A percentile compares a stretch with the other conserved stretches of the same genome.
Conservation (phyloP, 1,140 invertebrate genomes). For the Coenobita brevimanus region DNA sequence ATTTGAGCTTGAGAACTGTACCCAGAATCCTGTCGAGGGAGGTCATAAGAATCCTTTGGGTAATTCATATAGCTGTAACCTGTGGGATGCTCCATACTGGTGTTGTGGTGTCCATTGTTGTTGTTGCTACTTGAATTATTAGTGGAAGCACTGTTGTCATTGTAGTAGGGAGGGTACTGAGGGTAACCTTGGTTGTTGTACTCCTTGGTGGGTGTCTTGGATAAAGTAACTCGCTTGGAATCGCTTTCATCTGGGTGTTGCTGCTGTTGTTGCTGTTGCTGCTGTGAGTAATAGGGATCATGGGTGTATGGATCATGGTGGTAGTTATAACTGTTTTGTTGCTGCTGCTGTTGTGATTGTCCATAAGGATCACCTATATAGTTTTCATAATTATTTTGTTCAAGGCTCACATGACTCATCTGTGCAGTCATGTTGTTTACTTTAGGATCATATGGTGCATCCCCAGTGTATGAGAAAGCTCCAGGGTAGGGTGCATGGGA, state of each 20-base stretch:
- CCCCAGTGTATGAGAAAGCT: conserved; percentile 61
- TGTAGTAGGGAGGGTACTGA: conserved; percentile 57
- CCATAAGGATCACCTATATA: conserved; percentile 25
- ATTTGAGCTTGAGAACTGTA: conserved; percentile 71
- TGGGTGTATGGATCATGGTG: conserved; percentile 42
- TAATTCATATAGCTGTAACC: conserved; percentile 71
- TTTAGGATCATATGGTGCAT: conserved; percentile 65
- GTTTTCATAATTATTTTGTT: conserved; percentile 61
- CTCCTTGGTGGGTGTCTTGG: conserved; percentile 67
- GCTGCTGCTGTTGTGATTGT: conserved; percentile 8
- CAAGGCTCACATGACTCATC: conserved; percentile 62
- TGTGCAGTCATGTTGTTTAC: conserved; percentile 62
- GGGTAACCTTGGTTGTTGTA: conserved; percentile 57
- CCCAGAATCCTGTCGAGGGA: conserved; percentile 70
- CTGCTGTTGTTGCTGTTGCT: conserved; percentile 37
- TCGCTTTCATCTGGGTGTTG: conserved; percentile 41
- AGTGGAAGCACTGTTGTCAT: conserved; percentile 29
- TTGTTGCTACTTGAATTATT: conserved; percentile 52
- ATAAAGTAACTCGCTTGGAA: conserved; percentile 53
- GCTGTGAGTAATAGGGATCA: conserved; percentile 43
- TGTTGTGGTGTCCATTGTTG: conserved; percentile 68
- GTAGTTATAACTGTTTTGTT: conserved; percentile 52
- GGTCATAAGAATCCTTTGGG: conserved; percentile 70
- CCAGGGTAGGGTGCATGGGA: conserved; percentile 64
- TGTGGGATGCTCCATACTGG: conserved; percentile 68